These are phyloP conservation scores for Camponotus vicinus DNA, from an alignment of 1,140 invertebrate genomes.

Conservation along the genomic window DNA sequence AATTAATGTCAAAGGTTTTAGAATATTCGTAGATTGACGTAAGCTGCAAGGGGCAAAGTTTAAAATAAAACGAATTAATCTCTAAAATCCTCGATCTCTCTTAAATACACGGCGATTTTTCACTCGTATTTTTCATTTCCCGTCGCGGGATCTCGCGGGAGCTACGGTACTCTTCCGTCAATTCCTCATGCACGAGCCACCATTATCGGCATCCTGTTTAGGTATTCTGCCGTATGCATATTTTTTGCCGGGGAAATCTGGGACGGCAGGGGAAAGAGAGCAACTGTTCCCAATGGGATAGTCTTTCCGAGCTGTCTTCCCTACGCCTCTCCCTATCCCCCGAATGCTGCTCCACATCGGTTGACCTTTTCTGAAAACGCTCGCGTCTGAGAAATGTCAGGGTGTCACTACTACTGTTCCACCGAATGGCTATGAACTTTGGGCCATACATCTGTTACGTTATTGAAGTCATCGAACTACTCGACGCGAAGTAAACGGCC, in stretches of 20 bases:
- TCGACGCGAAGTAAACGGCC: not conserved
- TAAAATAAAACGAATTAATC: not conserved
- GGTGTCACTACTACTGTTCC: slow-evolving; percentile 2
- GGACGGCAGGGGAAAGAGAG: not conserved
- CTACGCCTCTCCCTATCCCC: slow-evolving; percentile 35
- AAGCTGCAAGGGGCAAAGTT: not conserved
- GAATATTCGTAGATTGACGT: not conserved
- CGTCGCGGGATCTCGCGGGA: not conserved
- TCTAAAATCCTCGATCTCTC: not conserved
- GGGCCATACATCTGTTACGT: slow-evolving; percentile 52
- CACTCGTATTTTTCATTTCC: not conserved
- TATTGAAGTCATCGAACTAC: slow-evolving; percentile 53
- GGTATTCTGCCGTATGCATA: not conserved
- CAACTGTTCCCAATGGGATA: not conserved
- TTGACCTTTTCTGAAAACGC: slow-evolving; percentile 67
- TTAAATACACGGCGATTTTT: not conserved
- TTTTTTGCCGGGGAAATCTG: not conserved
- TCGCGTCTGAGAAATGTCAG: slow-evolving; percentile 66
- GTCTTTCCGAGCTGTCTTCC: not conserved
- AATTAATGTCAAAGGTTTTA: not conserved
- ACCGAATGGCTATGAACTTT: slow-evolving; percentile 31
- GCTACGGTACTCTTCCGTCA: not conserved
- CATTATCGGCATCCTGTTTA: not conserved
- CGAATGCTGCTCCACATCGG: slow-evolving; percentile 60
- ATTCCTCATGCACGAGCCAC: not conserved